Conservation (phyloP, 2,113 vertebrate species). For the Pholis gunnellus region DNA sequence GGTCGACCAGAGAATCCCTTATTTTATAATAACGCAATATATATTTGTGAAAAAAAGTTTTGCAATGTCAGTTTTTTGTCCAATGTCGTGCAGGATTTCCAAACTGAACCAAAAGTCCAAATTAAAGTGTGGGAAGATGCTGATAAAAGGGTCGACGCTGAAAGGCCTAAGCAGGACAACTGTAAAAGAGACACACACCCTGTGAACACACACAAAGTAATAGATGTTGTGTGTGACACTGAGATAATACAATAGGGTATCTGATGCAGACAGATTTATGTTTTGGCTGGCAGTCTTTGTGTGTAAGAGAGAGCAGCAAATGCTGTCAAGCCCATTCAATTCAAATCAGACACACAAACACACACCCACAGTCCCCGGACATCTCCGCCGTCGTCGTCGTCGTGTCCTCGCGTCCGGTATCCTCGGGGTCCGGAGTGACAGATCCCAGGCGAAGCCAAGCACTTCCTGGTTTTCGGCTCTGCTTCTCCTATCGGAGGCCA, state of each 20-base stretch:
- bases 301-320: constrained; percentile 7
- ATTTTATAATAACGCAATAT: no score
- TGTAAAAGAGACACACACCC: not conserved
- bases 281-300: not conserved
- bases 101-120: not conserved
- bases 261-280: constrained; percentile 46
- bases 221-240: constrained; percentile 10
- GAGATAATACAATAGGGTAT: constrained; percentile 13
- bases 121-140: not conserved
- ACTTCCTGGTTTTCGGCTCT: constrained; percentile 67
- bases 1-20: no score
- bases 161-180: not conserved
- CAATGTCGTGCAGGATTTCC: not conserved
- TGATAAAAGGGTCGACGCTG: not conserved
- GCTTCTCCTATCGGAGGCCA: constrained; percentile 64
- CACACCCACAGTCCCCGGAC: constrained; percentile 10
- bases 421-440: constrained; percentile 40
- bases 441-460: constrained; percentile 48
- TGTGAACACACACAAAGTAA: constrained; percentile 26
- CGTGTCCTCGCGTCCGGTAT: constrained; percentile 22
- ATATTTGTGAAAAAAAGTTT: no score
- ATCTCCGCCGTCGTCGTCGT: constrained; percentile 25
- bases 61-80: not conserved
- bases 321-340: constrained; percentile 38
- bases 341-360: constrained; percentile 33